A percentile compares a stretch with the other conserved stretches of the same genome.
phyloP scores from a whole-genome alignment of 2,113 vertebrate genomes.

The Microtus pennsylvanicus region DNA sequence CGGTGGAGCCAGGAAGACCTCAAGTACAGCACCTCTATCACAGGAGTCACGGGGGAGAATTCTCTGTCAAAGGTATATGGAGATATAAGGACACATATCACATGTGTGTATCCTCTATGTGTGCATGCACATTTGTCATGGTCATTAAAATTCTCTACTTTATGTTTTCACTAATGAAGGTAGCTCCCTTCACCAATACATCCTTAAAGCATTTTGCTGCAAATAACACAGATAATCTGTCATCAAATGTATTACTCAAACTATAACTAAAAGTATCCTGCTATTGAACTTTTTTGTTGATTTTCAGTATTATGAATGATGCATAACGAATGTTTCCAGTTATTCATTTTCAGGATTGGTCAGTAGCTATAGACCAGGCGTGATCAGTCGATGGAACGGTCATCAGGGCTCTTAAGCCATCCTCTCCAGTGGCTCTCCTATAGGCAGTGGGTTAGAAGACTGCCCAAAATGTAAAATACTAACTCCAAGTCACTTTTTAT shows the following conservation, averaged over 20 bases:
- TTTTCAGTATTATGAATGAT: background rate
- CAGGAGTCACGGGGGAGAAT: background rate
- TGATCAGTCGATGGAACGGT: background rate
- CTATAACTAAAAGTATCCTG: background rate
- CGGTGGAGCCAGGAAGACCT: background rate
- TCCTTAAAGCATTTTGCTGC: conserved; percentile 1
- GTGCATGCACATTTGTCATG: background rate
- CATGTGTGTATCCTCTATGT: background rate
- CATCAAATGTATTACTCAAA: background rate
- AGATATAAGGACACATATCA: background rate
- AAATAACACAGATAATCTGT: background rate
- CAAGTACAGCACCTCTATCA: background rate
- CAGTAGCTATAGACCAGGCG: background rate
- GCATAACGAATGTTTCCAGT: background rate
- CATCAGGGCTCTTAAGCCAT: background rate
- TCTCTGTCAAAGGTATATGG: background rate
- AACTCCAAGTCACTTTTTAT: background rate
- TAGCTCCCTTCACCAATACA: background rate
- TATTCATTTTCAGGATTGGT: background rate
- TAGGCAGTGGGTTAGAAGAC: background rate
- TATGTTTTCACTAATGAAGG: background rate
- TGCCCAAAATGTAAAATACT: background rate
- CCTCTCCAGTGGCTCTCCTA: background rate
- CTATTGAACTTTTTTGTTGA: background rate
- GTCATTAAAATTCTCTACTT: background rate